Conservation (phyloP, 2,888 invertebrate genomes). For the Rotaria magnacalcarata region DNA sequence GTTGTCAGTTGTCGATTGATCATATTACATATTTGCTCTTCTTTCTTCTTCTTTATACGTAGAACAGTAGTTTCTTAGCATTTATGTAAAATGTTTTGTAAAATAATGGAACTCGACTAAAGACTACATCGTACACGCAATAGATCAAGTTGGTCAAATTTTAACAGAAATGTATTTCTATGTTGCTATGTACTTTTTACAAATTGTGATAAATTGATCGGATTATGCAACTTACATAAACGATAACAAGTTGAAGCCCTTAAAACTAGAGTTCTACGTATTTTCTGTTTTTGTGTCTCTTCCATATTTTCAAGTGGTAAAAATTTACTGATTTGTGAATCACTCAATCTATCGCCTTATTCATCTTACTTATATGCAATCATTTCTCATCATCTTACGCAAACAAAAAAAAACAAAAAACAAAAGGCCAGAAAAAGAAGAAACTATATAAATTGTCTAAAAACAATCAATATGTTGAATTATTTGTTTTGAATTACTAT, state of each 20-base stretch:
- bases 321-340: not conserved
- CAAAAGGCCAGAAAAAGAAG: too few relatives aligned
- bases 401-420: not conserved
- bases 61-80: not conserved
- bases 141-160: not conserved
- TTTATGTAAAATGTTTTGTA: not conserved
- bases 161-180: not conserved
- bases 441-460: not conserved
- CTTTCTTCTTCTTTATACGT: not conserved
- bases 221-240: not conserved
- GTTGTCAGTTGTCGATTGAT: constrained; percentile 7
- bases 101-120: not conserved
- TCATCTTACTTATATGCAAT: not conserved
- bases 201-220: not conserved
- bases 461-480: not conserved
- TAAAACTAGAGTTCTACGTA: not conserved
- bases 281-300: not conserved
- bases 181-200: not conserved
- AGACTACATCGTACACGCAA: not conserved
- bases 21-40: constrained; percentile 1
- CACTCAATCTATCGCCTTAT: not conserved
- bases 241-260: not conserved
- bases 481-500: not conserved
- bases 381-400: not conserved
- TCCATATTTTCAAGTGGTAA: not conserved